Evolutionary conservation across 2,797 vertebrate species (phyloP), one percentile per base, ranked within the genome.

Genomic region (Limnodromus scolopaceus): DNA sequence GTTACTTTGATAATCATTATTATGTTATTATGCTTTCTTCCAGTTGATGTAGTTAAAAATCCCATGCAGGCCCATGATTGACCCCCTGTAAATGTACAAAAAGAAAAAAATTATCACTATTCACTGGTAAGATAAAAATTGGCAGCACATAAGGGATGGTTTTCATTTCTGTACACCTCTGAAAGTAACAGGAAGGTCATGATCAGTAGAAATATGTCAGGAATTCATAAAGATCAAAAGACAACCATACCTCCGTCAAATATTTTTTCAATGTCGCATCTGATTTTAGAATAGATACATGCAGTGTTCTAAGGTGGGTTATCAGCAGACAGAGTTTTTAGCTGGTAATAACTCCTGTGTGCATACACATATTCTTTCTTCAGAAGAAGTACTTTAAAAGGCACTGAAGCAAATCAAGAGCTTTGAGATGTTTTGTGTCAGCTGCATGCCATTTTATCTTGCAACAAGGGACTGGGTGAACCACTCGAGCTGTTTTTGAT

Each of bases 171-270:
- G 74, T 84, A 90, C 87, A 95, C 93, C 93, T 93, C 96, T 66
- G 87, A 95, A 96, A 92, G 95, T 53, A 90, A 54, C 80, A 90
- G 83, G 85, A 96, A 96, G 93, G 94, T 96, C 93, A 93, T 1
- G 32, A 95, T 95, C 93, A 72, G 92, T 25, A 90, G 70, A 97
- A 93, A 63, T 88, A 96, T 96, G 89, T 38, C 69, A 94, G 80
- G 96, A 96, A 95, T 93, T 92, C 80, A 74, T 72, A 51, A 94
- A 96, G 94, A 96, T 96, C 96, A 96, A 95, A 96, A 96, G 95
- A 90, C 80, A 94, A 79, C 38, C 72, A 92, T 93, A 86, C 77
- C 55, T 94, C 92, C 81, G 86, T 93, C 83, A 89, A 95, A 92
- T 93, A 91, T 87, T 93, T 93, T 93, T 92, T 82, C 83, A 92